These are phyloP conservation scores for Todus mexicanus DNA, from an alignment of 2,797 vertebrate genomes.

Conservation along the genomic window DNA sequence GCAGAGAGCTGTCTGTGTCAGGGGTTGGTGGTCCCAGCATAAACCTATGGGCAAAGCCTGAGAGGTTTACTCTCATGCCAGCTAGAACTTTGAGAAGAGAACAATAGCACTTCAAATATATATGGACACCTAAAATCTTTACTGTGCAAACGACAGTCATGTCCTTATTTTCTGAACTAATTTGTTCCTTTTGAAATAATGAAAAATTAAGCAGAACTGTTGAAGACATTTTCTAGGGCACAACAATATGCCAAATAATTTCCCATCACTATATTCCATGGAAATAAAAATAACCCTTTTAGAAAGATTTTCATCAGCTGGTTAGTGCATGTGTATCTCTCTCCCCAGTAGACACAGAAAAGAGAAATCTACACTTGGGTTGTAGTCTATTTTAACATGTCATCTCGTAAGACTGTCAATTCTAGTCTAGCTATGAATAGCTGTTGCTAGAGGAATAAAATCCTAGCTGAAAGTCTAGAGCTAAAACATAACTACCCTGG, in stretches of 20 bases:
- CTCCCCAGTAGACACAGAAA: not conserved
- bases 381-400: not conserved
- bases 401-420: not conserved
- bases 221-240: not conserved
- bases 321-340: not conserved
- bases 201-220: not conserved
- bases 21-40: not conserved
- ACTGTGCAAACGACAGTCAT: not conserved
- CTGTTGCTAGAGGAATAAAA: conserved; percentile 9
- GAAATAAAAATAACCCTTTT: not conserved
- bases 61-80: not conserved
- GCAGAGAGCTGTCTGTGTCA: not conserved
- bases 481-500: not conserved
- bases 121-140: not conserved
- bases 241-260: not conserved
- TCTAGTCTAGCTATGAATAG: not conserved
- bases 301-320: not conserved
- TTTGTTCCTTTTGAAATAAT: not conserved
- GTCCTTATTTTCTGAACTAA: not conserved
- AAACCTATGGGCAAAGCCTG: not conserved
- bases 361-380: not conserved
- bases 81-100: not conserved
- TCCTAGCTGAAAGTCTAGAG: not conserved
- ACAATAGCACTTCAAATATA: not conserved
- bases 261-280: not conserved